phyloP scores from a whole-genome alignment of 2,888 invertebrate species.

The Hemicrepidius hirtus region DNA sequence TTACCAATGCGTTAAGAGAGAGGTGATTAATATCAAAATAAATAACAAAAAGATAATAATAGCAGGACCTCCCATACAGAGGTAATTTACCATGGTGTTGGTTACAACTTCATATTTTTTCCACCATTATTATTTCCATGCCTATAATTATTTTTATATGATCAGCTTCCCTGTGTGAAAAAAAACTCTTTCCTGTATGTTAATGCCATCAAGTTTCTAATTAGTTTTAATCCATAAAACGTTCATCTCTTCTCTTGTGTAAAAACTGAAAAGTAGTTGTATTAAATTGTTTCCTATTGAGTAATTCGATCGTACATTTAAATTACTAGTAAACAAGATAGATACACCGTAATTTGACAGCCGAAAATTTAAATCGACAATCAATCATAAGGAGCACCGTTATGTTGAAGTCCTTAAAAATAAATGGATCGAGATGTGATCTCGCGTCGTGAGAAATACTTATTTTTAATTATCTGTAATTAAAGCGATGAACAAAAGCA shows the following conservation, averaged over 20 bases:
- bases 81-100: no score
- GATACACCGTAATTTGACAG: constrained; percentile 35
- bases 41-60: background rate
- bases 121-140: background rate
- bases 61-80: background rate
- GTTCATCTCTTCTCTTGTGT: background rate
- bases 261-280: background rate
- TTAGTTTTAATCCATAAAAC: constrained; percentile 6
- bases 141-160: background rate
- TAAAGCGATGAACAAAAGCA: constrained; percentile 1
- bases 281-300: constrained; percentile 34
- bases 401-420: background rate
- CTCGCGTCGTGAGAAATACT: background rate
- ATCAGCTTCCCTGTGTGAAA: background rate
- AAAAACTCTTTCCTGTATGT: constrained; percentile 10
- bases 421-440: background rate
- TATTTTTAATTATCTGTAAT: constrained; percentile 13
- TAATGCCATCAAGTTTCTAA: constrained; percentile 16
- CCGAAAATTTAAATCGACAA: constrained; percentile 25
- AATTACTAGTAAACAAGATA: constrained; percentile 36
- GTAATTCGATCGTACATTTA: constrained; percentile 33
- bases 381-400: constrained; percentile 25
- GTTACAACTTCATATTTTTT: no score
- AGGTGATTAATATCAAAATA: no score
- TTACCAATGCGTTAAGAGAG: background rate